phyloP scores from a whole-genome alignment of 2,797 vertebrate genomes.

The Sebastiscus tertius region DNA sequence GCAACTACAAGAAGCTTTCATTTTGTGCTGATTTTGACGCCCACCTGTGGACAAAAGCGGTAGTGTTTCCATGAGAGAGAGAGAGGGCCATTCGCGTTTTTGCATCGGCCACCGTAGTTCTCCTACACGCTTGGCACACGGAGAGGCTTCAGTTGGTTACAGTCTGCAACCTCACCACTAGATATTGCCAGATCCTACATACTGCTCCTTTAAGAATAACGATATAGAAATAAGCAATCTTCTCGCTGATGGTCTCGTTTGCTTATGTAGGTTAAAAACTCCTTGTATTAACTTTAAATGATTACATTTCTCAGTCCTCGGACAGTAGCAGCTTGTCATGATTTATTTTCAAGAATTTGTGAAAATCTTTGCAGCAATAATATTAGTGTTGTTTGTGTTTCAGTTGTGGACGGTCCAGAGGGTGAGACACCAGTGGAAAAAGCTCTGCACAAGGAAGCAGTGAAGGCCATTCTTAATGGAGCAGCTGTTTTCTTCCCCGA shows the following conservation, averaged over 20 bases:
- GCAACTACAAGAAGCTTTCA: neutral
- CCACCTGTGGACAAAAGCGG: accelerated
- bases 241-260: neutral
- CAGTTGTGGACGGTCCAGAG: conserved; percentile 90
- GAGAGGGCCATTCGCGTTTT: too few species aligned
- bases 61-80: neutral
- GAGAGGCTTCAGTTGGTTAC: too few species aligned
- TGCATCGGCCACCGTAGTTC: too few species aligned
- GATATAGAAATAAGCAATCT: neutral
- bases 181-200: too few species aligned
- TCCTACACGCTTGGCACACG: too few species aligned
- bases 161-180: too few species aligned
- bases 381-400: conserved; percentile 36
- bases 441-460: conserved; percentile 89
- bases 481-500: conserved; percentile 96
- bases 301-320: neutral
- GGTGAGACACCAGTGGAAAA: conserved; percentile 81
- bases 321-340: neutral
- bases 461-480: conserved; percentile 91
- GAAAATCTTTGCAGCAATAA: neutral
- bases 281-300: neutral
- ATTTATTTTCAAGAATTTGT: neutral
- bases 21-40: neutral
- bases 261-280: neutral
- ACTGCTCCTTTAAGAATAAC: neutral